Base-by-base conservation (phyloP, 2,113 vertebrate genomes). In the Myiozetetes cayanensis region DNA sequence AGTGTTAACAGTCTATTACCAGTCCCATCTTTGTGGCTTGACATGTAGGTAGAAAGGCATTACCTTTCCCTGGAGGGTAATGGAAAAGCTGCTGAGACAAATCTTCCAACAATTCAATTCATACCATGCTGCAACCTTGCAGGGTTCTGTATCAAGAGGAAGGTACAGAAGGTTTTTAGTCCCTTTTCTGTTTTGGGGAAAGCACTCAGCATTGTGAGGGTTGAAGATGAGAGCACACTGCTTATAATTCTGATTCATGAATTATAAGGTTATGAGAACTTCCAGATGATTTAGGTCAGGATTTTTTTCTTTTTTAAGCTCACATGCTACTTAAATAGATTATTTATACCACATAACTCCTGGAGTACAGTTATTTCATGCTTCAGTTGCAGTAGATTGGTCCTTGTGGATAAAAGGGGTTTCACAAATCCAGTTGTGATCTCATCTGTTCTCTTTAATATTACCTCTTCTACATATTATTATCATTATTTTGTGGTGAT, bases 1-100 rank as follows among this genome's bases (percentile, higher is more conserved):
- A 35, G 28, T 17, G 16, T 31, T 31, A 37, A 35, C 9, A 31
- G 28, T 31, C 21, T 17, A 43, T n/a, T 15, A 14, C 6, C 24
- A 58, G 16, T 31, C n/a, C 28, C 12, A 0, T 8, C 3, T 74
- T 72, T 68, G 19, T 4, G 2, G 14, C 3, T 43, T 33, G 25
- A 43, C 14, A 39, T 0, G 0, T 8, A 8, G 19, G 3, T 27
- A 5, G 8, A 11, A 68, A 68, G 39, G 28, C 4, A 9, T 17
- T 47, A 35, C 11, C 25, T 81, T 82, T 71, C 35, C 14, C 24
- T 37, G 24, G 44, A 52, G 47, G 4, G 7, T 19, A 4, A 21
- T 8, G 35, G n/a, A 67, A 59, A 5, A 61, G 22, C 20, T 14
- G 2, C 19, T 41, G 15, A 91, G 53, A 46, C 15, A 7, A 43